Evolutionary conservation across 2,797 vertebrate genomes (phyloP), one percentile per base, ranked within the genome.

Genomic region (Rhabdophis nuchalis): DNA sequence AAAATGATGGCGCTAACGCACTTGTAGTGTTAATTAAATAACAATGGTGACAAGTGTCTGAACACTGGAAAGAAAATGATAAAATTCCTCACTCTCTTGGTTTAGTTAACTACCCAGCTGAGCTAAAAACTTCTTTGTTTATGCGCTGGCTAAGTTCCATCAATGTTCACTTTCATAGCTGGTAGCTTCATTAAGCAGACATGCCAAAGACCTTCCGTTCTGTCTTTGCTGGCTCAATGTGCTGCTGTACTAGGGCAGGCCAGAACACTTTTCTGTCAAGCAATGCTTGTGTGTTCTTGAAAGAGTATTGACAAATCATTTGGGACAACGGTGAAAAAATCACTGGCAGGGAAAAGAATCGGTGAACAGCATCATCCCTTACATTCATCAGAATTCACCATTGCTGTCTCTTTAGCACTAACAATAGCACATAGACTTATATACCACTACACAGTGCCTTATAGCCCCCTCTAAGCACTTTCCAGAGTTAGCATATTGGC

Each of bases 21-120:
- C 95, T 97, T 97, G 96, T 93, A 92, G 93, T 94, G 95, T 95
- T 97, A 97, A 97, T 97, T 97, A 97, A 97, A 96, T 97, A 96
- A 96, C 95, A 96, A 94, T 91, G 96, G 96, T 95, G 96, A 96
- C 95, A 96, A 96, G 96, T 95, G 94, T 96, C 95, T 96, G 93
- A 95, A 93, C 91, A 91, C 85, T 95, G 94, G 94, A 95, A 90
- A 88, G 95, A 97, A 97, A 93, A 92, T 95, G 96, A 96, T 96
- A 96, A 96, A 96, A 96, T 90, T 92, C 96, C 95, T 94, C 93
- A 89, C 94, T 96, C 94, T 92, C 93, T 94, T 94, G 93, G 94
- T 93, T 93, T 53, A 96, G 92, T 96, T 96, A 92, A 91, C 91
- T 94, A 92, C 93, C 93, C 94, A 95, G 94, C 36, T 54, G 93